Base-by-base conservation (phyloP, 1,140 invertebrate genomes). In the Matsumurasca onukii region DNA sequence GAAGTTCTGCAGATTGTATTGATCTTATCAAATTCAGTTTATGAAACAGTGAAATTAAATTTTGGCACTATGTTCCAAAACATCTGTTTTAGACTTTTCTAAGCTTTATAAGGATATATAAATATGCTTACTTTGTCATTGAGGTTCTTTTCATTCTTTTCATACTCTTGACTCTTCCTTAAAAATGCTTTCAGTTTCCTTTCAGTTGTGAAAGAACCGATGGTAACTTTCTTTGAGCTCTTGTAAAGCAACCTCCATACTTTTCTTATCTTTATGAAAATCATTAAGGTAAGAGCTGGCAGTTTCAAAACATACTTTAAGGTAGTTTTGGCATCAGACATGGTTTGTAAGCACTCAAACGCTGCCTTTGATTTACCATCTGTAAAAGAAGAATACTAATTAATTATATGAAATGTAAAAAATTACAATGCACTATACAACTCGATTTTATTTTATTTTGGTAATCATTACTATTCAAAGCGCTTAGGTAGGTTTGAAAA, bases 301-400 rank as follows among this genome's bases (percentile, higher is more conserved):
- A 20, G 49, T 69, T 31, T 66, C 49, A 72, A 89, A 2, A 88
- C 72, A 31, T 80, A 80, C 76, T 86, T 84, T 0, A 89, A 65
- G 2, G 84, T 86, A 30, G 76, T 79, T 75, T 88, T 89, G 0
- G 87, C 86, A 74, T 92, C 90, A 0, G 81, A 75, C 78, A 91
- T 83, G 1, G 86, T 85, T 65, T 88, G 86, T 1, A 91, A 78
- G 39, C 79, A 81, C 57, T 91, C 88, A 77, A 84, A 86, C 62
- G 88, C 80, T 0, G 80, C 80, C 66, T 84, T 85, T 0, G 81
- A 75, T 72, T 84, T 86, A 49, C 83, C 84, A 74, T 89, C 86
- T 86, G 71, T 30, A 76, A 76, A 72, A 76, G 68, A 49, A 27
- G 9, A 65, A 71, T 17, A 70, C 22, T 69, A 31, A 34, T n/a